Evolutionary conservation across 2,888 invertebrate species (phyloP).

Genomic region (Dryadula phaetusa): DNA sequence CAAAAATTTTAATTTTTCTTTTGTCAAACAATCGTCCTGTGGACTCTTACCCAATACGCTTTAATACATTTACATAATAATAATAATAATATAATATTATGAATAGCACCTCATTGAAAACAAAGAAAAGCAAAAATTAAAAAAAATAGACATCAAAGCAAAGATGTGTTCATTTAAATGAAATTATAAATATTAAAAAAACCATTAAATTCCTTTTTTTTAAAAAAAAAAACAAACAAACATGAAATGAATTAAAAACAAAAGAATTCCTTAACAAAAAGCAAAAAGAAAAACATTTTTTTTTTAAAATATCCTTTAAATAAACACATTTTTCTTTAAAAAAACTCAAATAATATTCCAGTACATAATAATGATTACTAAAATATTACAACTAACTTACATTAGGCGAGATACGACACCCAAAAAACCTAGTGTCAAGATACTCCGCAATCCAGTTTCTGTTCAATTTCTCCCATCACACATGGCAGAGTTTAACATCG

Average conservation of each 20-base stretch:
- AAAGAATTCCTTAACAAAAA: too few relatives aligned
- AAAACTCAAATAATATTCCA: not conserved
- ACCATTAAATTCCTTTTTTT: too few relatives aligned
- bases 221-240: not conserved
- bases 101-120: slow-evolving; percentile 53
- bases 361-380: slow-evolving; percentile 9
- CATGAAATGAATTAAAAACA: too few relatives aligned
- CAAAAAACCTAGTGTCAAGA: not conserved
- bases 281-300: too few relatives aligned
- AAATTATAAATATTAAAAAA: too few relatives aligned
- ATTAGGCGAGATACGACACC: slow-evolving; percentile 12
- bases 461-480: too few relatives aligned
- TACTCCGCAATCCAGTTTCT: too few relatives aligned
- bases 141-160: not conserved
- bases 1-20: slow-evolving; percentile 13
- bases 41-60: slow-evolving; percentile 22
- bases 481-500: too few relatives aligned
- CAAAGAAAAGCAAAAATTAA: slow-evolving; percentile 41
- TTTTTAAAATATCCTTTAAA: not conserved
- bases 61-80: slow-evolving; percentile 42
- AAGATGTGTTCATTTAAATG: slow-evolving; percentile 1
- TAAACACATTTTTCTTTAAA: slow-evolving; percentile 21
- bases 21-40: slow-evolving; percentile 14
- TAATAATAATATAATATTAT: slow-evolving; percentile 18
- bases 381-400: slow-evolving; percentile 14